A percentile compares a stretch with the other conserved stretches of the same genome.
These are phyloP conservation scores for Pluvialis apricaria DNA, from an alignment of 2,113 vertebrate species.

Conservation along the genomic window DNA sequence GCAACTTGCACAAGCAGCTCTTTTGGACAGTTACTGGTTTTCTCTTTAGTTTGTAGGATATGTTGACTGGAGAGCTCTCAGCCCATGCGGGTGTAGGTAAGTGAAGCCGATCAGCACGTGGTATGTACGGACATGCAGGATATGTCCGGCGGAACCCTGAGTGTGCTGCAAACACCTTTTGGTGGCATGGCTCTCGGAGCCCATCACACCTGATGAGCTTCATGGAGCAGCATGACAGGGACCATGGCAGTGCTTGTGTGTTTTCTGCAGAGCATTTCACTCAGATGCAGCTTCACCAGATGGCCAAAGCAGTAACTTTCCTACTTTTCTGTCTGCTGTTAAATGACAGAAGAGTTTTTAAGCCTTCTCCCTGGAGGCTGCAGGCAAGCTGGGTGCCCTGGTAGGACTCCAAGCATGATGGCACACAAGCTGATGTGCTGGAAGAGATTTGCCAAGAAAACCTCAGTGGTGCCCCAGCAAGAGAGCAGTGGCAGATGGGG, in stretches of 20 bases:
- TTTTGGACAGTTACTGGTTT: background rate
- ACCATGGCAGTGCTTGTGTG: background rate
- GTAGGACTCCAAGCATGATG: background rate
- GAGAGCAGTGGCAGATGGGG: background rate
- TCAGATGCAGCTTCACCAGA: background rate
- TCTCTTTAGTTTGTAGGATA: background rate
- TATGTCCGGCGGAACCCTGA: accelerated
- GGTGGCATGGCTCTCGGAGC: background rate
- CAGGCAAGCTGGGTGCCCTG: background rate
- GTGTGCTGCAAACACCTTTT: background rate
- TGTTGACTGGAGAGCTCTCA: background rate
- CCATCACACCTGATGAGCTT: background rate
- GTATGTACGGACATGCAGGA: background rate
- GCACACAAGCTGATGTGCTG: background rate
- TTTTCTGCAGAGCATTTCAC: background rate
- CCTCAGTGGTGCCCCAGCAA: background rate
- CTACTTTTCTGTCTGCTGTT: background rate
- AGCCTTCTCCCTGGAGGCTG: background rate
- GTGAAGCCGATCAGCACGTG: background rate
- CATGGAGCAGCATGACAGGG: background rate
- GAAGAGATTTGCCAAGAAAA: background rate
- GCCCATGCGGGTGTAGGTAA: background rate
- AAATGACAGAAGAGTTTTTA: background rate
- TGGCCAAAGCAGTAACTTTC: background rate
- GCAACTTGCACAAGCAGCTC: background rate